Evolutionary conservation across 2,888 invertebrate species (phyloP).

Genomic region (Dendrolimus pini): DNA sequence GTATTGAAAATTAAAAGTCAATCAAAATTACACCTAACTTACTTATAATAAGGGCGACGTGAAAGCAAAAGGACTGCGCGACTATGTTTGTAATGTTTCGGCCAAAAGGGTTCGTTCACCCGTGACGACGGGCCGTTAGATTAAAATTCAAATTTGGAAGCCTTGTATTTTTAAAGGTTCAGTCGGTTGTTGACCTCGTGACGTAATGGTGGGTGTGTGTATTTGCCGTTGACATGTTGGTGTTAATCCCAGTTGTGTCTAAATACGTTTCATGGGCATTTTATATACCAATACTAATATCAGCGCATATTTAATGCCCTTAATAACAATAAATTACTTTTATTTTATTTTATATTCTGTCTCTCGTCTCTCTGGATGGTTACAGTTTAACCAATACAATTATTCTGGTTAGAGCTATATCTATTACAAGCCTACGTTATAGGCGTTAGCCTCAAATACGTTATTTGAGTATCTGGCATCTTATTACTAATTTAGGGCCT

Average conservation of each 20-base stretch:
- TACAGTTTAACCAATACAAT: too few relatives aligned
- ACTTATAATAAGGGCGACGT: constrained; percentile 26
- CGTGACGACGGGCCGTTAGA: constrained; percentile 59
- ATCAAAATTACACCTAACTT: constrained; percentile 21
- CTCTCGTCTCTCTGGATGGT: too few relatives aligned
- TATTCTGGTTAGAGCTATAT: too few relatives aligned
- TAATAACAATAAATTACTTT: too few relatives aligned
- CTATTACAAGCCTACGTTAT: too few relatives aligned
- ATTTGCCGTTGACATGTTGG: not conserved
- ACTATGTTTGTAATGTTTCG: constrained; percentile 39
- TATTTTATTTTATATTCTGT: too few relatives aligned
- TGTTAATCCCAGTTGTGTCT: not conserved
- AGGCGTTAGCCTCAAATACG: too few relatives aligned
- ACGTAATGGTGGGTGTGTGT: constrained; percentile 34
- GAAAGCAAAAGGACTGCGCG: constrained; percentile 19
- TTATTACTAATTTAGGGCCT: too few relatives aligned
- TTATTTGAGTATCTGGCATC: too few relatives aligned
- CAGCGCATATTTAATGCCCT: too few relatives aligned
- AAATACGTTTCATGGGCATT: not conserved
- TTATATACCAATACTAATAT: not conserved
- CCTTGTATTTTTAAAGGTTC: constrained; percentile 34
- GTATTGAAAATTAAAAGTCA: constrained; percentile 17
- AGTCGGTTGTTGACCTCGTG: constrained; percentile 27
- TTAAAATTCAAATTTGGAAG: constrained; percentile 66
- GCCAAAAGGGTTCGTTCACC: constrained; percentile 56